phyloP scores from a whole-genome alignment of 2,888 invertebrate genomes.

The Chrysolina haemoptera region DNA sequence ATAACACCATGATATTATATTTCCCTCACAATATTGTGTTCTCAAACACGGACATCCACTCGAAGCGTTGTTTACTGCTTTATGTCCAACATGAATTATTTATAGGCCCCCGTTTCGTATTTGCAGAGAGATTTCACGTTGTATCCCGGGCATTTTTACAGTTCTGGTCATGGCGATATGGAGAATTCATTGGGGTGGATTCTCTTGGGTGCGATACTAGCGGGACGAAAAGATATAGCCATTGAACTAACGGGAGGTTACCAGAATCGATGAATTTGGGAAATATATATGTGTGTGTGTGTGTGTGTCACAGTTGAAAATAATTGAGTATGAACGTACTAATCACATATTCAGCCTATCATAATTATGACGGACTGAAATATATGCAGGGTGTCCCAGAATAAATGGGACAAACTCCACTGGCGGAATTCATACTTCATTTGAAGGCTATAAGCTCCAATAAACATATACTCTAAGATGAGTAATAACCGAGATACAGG shows the following conservation, averaged over 20 bases:
- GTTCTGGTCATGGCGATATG: neutral
- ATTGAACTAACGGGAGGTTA: neutral
- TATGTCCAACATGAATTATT: conserved; percentile 10
- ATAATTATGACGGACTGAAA: too few relatives aligned
- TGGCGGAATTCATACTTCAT: too few relatives aligned
- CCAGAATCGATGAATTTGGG: neutral
- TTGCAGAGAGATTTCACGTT: neutral
- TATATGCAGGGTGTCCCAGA: too few relatives aligned
- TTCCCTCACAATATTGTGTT: conserved; percentile 7
- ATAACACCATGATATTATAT: conserved; percentile 16
- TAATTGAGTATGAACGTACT: neutral
- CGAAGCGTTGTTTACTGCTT: conserved; percentile 10
- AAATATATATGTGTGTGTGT: too few relatives aligned
- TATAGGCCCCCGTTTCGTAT: neutral
- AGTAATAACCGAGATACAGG: too few relatives aligned
- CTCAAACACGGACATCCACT: conserved; percentile 16
- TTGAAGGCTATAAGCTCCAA: too few relatives aligned
- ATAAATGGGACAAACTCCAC: too few relatives aligned
- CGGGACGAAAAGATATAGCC: neutral
- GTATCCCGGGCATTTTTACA: neutral
- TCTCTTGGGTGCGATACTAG: neutral
- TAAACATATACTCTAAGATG: too few relatives aligned
- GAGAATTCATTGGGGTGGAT: conserved; percentile 2
- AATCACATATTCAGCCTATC: too few relatives aligned
- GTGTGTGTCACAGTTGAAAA: neutral